phyloP scores from a whole-genome alignment of 2,888 invertebrate species.

The Micropterix aruncella region DNA sequence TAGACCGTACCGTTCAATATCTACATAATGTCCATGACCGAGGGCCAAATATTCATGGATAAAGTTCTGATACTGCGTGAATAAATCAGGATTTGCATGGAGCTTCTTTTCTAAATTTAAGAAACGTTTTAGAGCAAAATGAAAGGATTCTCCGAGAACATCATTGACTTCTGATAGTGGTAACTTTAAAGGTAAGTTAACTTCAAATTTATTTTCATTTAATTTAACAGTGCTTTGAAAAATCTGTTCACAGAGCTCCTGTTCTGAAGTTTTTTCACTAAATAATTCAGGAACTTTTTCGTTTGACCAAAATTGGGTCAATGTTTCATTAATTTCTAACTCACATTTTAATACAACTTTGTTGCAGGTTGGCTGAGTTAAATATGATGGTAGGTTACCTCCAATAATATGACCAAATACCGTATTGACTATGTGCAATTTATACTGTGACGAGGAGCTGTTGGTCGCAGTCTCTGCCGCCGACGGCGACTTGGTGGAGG shows the following conservation, averaged over 20 bases:
- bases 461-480: no score
- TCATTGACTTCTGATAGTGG: slow-evolving; percentile 5
- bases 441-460: no score
- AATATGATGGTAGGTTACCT: slow-evolving; percentile 6
- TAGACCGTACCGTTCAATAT: no score
- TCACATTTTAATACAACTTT: no score
- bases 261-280: no score
- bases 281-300: slow-evolving; percentile 10
- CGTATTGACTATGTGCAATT: no score
- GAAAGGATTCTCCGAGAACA: slow-evolving; percentile 11
- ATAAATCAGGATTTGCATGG: slow-evolving; percentile 5
- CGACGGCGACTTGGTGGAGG: no score
- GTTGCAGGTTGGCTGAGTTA: no score
- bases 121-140: slow-evolving; percentile 11
- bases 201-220: slow-evolving; percentile 8
- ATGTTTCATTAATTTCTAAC: slow-evolving; percentile 3
- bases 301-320: slow-evolving; percentile 4
- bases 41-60: no score
- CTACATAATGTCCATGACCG: slow-evolving; percentile 4
- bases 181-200: slow-evolving; percentile 10
- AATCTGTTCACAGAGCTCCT: slow-evolving; percentile 8
- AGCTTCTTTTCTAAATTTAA: slow-evolving; percentile 10
- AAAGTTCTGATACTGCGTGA: slow-evolving; percentile 6
- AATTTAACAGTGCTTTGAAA: slow-evolving; percentile 7
- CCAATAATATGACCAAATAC: slow-evolving; percentile 8